phyloP scores from a whole-genome alignment of 2,113 vertebrate genomes.

The Aphyosemion australe region DNA sequence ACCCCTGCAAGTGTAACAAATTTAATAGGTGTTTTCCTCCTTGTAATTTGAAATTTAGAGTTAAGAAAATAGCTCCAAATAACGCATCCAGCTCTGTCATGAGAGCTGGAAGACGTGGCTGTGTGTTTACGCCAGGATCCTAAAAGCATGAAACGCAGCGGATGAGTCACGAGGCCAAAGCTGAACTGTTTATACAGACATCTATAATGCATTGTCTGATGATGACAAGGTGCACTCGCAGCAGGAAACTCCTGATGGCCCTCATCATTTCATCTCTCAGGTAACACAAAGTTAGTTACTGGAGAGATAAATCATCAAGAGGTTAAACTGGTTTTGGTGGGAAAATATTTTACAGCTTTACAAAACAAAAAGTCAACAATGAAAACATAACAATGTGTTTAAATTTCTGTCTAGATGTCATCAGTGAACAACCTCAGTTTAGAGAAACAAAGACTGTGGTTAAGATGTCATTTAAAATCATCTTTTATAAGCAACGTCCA shows the following conservation, averaged over 20 bases:
- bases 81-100: conserved; percentile 54
- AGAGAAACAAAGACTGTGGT: too few relatives aligned
- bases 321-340: not conserved
- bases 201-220: conserved; percentile 36
- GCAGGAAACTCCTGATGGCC: not conserved
- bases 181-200: conserved; percentile 66
- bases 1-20: conserved; percentile 29
- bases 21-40: conserved; percentile 40
- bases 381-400: too few relatives aligned
- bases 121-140: conserved; percentile 49
- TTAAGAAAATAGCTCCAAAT: conserved; percentile 22
- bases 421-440: too few relatives aligned
- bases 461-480: too few relatives aligned
- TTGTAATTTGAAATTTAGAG: conserved; percentile 55
- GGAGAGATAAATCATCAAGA: conserved; percentile 1
- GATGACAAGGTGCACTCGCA: conserved; percentile 26
- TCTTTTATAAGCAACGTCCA: too few relatives aligned
- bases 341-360: not conserved
- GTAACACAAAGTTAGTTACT: not conserved
- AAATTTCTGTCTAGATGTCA: too few relatives aligned
- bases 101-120: conserved; percentile 28
- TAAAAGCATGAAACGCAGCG: conserved; percentile 47
- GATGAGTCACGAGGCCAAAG: conserved; percentile 61
- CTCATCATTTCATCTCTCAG: not conserved
- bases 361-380: not conserved